Base-by-base conservation (phyloP, 2,797 vertebrate species). In the Pipistrellus kuhlii region DNA sequence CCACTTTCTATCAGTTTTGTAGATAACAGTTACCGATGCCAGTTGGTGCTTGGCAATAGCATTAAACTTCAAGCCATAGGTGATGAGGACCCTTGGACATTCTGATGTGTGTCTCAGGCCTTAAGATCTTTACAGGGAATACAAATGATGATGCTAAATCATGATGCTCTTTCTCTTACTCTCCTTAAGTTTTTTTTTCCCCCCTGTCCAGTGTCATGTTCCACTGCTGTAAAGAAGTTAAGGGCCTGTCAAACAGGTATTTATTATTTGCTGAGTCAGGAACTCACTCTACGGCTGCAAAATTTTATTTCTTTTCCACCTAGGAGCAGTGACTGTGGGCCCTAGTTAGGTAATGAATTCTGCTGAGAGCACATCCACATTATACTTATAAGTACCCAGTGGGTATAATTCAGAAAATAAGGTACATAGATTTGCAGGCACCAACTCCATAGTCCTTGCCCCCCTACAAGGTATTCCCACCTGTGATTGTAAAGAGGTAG, bases 241-340 rank as follows among this genome's bases (percentile, higher is more conserved):
- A 81, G 18, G 7, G 9, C 89, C 91, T 97, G 96, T 93, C 95
- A 97, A 96, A 62, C 41, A 92, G 59, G 46, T 96, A 96, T 96
- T 97, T 96, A 96, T 96, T 96, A 80, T 95, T 91, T 90, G 96
- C 96, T 96, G 94, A 97, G 68, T 97, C 91, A 96, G 95, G 90
- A 82, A 80, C 69, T 93, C 32, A 59, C 82, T 92, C 41, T 68
- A 35, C 32, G 57, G 85, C 76, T 83, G 15, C 18, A 62, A 71
- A 75, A 55, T 95, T 93, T 72, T 72, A 55, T 82, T 75, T 66
- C 66, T 46, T 55, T 83, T 72, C 46, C 21, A 68, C 73, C 76
- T 86, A 44, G n/a, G 66, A 83, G 64, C 21, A 80, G 48, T 85
- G 84, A 96, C 91, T 95, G 92, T 12, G 68, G 77, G 57, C 59